Base-by-base conservation (phyloP, 2,113 vertebrate species). In the Mystacornis crossleyi region DNA sequence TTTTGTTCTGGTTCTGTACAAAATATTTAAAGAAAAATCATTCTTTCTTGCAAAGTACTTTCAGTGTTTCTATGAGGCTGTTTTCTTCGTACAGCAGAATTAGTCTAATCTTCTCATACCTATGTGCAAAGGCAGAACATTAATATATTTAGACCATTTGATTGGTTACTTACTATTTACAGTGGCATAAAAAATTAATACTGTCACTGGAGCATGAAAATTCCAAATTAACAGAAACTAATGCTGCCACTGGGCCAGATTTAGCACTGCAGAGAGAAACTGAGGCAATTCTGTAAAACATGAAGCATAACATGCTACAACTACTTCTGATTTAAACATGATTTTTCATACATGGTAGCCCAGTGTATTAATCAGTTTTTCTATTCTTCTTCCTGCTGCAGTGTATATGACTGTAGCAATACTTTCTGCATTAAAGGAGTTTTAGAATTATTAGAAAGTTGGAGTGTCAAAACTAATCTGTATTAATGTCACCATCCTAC, bases 141-240 rank as follows among this genome's bases (percentile, higher is more conserved):
- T 97, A 97, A 98, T 97, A 96, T 96, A 98, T 97, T 97, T 97
- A 97, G 90, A 94, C 45, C 64, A 87, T 96, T 97, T 96, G 95
- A 97, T 98, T 98, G 97, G 97, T 97, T 97, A 82, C 89, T 97
- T 97, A 96, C 89, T 96, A 96, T 97, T 98, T 98, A 95, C 95
- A 96, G 71, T 93, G 84, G 83, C 92, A 98, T 97, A 97, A 98
- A 98, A 96, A 93, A 97, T 97, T 98, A 98, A 96, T 97, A 96
- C 47, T 94, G 69, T 83, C 90, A 75, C 61, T 96, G 93, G 79
- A 97, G 95, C 98, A 97, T 97, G 96, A 97, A 96, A 97, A 96
- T 97, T 98, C 89, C 89, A 97, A 98, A 98, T 98, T 97, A 98
- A 95, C 81, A 97, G 92, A 96, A 98, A 97, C 45, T 91, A 97